Evolutionary conservation across 2,797 vertebrate genomes (phyloP), one percentile per base, ranked within the genome.

Genomic region (Cuculus canorus): DNA sequence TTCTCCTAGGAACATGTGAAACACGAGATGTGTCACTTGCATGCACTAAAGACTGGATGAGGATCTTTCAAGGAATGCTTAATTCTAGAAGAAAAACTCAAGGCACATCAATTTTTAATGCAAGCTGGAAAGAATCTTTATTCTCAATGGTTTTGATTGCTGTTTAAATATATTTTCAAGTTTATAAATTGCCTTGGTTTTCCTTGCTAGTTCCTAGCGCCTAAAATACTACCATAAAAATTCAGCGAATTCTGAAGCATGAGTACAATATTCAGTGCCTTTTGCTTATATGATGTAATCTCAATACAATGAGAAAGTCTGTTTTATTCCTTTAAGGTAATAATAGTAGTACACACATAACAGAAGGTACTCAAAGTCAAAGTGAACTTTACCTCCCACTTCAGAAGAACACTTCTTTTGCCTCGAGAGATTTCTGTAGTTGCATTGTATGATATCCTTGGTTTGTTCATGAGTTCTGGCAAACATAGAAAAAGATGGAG

Each of bases 311-410:
- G 15, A 75, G 22, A 61, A 86, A 80, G 11, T n/a, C 14, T 43
- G 5, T 7, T 53, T 75, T 33, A 83, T 21, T 17, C 12, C 27
- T 60, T 4, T 22, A 57, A 41, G 53, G 6, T 21, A 77, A 60
- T 17, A 59, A 43, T 63, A 92, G 45, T 61, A 61, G 5, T 33
- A 86, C 6, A 2, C 13, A 50, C 5, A 7, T 45, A 56, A 70
- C 1, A 72, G 47, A 68, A 73, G 27, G 9, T 61, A 69, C 10
- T 3, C 11, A 59, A 33, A 50, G 7, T 54, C 2, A 3, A 86
- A 84, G 9, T 23, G 45, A 76, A 69, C 25, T 27, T 84, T 98
- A 99, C 98, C 98, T 97, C 96, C 98, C 98, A 99, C 50, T 91
- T 94, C 59, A 98, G 56, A 48, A 91, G 89, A 52, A 99, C 27